Evolutionary conservation across 37 sponge, comb jelly and placozoan species (phyloP).

Genomic region (Petrosia ficiformis): DNA sequence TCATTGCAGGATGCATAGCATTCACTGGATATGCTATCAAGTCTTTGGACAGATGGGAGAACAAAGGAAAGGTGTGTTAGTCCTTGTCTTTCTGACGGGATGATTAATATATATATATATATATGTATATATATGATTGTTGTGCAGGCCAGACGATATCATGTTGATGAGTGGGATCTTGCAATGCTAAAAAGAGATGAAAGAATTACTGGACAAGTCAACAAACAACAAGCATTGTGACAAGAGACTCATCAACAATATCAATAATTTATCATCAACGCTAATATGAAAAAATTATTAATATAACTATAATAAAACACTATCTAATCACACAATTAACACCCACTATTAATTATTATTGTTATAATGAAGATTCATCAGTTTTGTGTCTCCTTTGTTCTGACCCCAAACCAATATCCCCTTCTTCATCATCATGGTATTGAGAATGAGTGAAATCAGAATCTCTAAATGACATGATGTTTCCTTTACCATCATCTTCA

Average conservation of each 20-base stretch:
- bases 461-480: conserved; percentile 35
- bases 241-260: no score
- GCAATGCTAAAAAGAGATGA: conserved; percentile 74
- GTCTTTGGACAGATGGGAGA: conserved; percentile 51
- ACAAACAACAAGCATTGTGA: conserved; percentile 64
- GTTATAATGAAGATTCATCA: no score
- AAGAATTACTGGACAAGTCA: conserved; percentile 63
- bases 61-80: conserved; percentile 68
- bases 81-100: not conserved
- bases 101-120: not conserved
- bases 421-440: conserved; percentile 2
- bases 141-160: conserved; percentile 59
- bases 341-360: not conserved
- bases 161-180: conserved; percentile 54
- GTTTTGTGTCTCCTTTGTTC: not conserved
- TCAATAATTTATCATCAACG: no score
- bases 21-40: conserved; percentile 42
- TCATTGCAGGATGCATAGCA: conserved; percentile 58
- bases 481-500: conserved; percentile 20
- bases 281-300: not conserved
- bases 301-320: not conserved
- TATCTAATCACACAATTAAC: not conserved
- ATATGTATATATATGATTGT: not conserved
- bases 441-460: conserved; percentile 5
- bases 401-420: conserved; percentile 2